Conservation (phyloP, 2,113 vertebrate genomes). For the Lagopus muta region DNA sequence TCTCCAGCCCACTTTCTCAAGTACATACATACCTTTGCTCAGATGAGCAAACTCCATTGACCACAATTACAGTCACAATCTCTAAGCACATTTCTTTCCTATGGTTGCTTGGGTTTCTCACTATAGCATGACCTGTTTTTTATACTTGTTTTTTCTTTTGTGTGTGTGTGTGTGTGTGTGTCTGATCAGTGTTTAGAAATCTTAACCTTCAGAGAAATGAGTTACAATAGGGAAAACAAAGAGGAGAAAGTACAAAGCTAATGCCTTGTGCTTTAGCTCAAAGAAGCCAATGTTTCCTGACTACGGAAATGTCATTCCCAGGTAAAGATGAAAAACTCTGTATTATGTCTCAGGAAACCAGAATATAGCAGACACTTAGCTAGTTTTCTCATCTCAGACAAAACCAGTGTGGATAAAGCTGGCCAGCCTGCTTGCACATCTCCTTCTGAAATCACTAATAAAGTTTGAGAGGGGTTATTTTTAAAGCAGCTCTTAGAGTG, state of each 20-base stretch:
- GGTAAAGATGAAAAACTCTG: background rate
- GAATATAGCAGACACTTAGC: background rate
- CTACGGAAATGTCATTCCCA: background rate
- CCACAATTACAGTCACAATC: background rate
- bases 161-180: background rate
- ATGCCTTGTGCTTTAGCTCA: background rate
- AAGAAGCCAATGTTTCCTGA: background rate
- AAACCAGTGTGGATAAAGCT: background rate
- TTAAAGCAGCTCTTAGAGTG: constrained; percentile 72
- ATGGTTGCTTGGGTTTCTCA: background rate
- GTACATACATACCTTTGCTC: background rate
- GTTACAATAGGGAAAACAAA: background rate
- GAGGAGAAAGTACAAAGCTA: background rate
- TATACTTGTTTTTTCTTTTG: background rate
- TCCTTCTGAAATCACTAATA: constrained; percentile 69
- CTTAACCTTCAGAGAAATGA: background rate
- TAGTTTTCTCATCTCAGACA: background rate
- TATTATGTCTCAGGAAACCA: background rate
- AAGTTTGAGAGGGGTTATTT: constrained; percentile 79
- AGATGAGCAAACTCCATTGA: background rate
- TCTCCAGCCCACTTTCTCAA: background rate
- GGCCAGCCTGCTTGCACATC: constrained; percentile 35
- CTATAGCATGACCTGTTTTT: background rate
- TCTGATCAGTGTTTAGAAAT: background rate
- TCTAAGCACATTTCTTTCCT: background rate